Evolutionary conservation across 2,888 invertebrate species (phyloP).

Genomic region (Charanyca ferruginea): DNA sequence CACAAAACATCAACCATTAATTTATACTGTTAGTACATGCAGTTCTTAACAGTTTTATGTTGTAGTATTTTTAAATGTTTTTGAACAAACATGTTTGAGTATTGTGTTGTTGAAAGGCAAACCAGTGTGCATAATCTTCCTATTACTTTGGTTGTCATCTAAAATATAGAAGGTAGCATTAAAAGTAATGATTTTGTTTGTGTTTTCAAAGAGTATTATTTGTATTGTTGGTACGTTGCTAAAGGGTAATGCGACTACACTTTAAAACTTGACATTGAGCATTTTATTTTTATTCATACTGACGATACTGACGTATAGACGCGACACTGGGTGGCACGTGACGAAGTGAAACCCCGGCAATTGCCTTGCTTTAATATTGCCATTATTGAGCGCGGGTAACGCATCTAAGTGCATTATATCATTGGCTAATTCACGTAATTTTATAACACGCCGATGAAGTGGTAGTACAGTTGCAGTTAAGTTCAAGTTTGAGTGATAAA

Average conservation of each 20-base stretch:
- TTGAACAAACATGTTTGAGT: constrained; percentile 3
- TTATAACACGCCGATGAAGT: no score
- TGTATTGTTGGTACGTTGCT: neutral
- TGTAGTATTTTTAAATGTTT: constrained; percentile 9
- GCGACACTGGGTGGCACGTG: no score
- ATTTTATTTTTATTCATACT: no score
- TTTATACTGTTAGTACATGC: neutral
- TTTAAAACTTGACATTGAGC: no score
- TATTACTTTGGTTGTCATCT: neutral
- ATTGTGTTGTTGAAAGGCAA: neutral
- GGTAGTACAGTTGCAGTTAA: no score
- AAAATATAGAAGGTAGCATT: constrained; percentile 25
- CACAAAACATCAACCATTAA: neutral
- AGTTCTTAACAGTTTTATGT: neutral
- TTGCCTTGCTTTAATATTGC: no score
- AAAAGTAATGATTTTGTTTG: constrained; percentile 13
- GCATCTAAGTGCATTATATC: no score
- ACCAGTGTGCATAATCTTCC: neutral
- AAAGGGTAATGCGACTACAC: neutral
- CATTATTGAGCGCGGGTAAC: no score
- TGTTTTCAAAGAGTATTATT: neutral
- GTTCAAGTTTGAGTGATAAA: no score
- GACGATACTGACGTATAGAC: no score
- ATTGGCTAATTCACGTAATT: no score
- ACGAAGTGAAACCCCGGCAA: no score